Conservation (phyloP, 2,113 vertebrate genomes). For the Rhadina sibilatrix region DNA sequence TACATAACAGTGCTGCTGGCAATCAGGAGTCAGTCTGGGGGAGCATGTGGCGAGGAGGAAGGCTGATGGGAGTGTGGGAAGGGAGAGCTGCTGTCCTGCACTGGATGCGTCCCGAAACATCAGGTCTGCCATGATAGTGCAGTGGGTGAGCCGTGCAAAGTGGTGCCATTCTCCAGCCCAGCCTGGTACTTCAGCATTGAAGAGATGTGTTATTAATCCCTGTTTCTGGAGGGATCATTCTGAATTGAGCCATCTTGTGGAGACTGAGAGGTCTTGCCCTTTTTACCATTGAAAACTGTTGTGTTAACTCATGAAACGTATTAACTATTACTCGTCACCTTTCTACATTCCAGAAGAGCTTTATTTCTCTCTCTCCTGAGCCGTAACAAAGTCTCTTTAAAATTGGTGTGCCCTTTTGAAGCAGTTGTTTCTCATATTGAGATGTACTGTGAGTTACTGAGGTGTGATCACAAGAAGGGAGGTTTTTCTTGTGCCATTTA, state of each 20-base stretch:
- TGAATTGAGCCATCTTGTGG: constrained; percentile 75
- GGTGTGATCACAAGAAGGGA: constrained; percentile 70
- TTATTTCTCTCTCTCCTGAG: constrained; percentile 71
- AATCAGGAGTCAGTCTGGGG: constrained; percentile 56
- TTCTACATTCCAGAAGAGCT: constrained; percentile 80
- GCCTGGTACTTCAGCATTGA: constrained; percentile 57
- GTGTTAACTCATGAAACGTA: constrained; percentile 69
- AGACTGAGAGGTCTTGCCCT: constrained; percentile 73
- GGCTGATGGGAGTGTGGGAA: constrained; percentile 10
- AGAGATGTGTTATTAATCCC: constrained; percentile 52
- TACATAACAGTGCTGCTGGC: constrained; percentile 58
- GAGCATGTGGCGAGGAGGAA: not conserved
- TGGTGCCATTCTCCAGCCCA: constrained; percentile 19
- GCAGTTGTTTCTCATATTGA: constrained; percentile 83
- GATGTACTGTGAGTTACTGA: constrained; percentile 72
- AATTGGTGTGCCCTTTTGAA: constrained; percentile 66
- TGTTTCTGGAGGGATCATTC: constrained; percentile 67
- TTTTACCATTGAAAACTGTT: constrained; percentile 70
- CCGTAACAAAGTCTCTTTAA: constrained; percentile 67
- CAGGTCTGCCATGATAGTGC: constrained; percentile 66
- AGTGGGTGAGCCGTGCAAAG: constrained; percentile 7
- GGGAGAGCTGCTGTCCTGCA: constrained; percentile 53
- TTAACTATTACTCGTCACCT: constrained; percentile 63
- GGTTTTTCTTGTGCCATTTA: constrained; percentile 75
- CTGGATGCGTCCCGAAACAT: constrained; percentile 58